Evolutionary conservation across 2,797 vertebrate genomes (phyloP).

Genomic region (Aotus griseimembra): DNA sequence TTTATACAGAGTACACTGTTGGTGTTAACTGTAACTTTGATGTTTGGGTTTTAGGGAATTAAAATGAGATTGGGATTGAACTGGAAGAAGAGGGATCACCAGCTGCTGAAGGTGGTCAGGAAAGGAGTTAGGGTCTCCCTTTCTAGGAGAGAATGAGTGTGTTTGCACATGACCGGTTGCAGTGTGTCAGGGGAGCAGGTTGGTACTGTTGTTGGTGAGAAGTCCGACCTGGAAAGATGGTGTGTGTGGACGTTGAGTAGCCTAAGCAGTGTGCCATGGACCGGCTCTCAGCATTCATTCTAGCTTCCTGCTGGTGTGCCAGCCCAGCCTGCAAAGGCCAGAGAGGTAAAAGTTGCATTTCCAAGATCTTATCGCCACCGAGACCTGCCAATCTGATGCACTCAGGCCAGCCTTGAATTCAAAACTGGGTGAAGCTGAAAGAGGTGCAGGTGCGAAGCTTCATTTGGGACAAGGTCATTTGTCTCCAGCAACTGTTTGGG

Average conservation of each 20-base stretch:
- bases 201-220: background rate
- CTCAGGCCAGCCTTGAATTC: background rate
- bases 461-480: background rate
- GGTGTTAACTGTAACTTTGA: background rate
- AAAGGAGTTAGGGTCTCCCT: background rate
- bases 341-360: background rate
- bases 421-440: background rate
- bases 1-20: background rate
- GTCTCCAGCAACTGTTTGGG: background rate
- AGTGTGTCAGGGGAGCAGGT: background rate
- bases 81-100: background rate
- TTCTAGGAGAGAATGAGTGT: background rate
- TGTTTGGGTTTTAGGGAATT: background rate
- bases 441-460: background rate
- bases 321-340: background rate
- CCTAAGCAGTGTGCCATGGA: background rate
- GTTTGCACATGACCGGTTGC: background rate
- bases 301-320: background rate
- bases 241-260: background rate
- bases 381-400: background rate
- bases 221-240: background rate
- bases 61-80: background rate
- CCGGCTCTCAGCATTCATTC: background rate
- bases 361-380: background rate
- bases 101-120: background rate